Percentiles rank a stretch among this genome's conserved stretches.
phyloP scores from a whole-genome alignment of 2,888 invertebrate genomes.

The Argyresthia albistria region DNA sequence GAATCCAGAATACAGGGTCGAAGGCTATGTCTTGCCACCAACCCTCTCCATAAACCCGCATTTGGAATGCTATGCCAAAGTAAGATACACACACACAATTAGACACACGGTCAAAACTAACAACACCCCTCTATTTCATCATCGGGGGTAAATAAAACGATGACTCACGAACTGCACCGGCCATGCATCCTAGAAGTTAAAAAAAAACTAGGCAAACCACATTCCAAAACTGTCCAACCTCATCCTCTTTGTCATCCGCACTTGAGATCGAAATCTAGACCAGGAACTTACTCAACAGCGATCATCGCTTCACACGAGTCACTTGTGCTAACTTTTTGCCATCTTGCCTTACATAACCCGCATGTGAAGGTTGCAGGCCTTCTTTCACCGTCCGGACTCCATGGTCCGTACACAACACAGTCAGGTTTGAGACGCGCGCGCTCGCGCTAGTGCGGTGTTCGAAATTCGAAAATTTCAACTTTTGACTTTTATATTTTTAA shows the following conservation, averaged over 20 bases:
- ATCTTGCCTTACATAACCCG: not conserved
- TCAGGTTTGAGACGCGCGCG: slow-evolving; percentile 49
- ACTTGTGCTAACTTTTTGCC: not conserved
- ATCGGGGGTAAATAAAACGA: no score
- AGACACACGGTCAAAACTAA: no score
- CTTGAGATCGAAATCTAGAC: slow-evolving; percentile 2
- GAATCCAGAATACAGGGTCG: no score
- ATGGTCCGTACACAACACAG: slow-evolving; percentile 32
- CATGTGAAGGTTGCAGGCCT: slow-evolving; percentile 59
- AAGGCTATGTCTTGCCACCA: no score
- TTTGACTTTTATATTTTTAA: slow-evolving; percentile 30
- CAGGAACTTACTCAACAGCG: slow-evolving; percentile 4
- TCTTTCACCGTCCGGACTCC: slow-evolving; percentile 29
- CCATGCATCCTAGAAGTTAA: not conserved
- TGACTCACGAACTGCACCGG: not conserved
- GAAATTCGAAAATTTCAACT: slow-evolving; percentile 12
- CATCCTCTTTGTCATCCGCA: not conserved
- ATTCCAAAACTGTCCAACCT: not conserved
- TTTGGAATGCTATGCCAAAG: no score
- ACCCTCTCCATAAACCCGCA: no score
- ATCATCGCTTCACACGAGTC: not conserved
- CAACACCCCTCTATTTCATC: no score
- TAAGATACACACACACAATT: no score
- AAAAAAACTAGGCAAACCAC: not conserved
- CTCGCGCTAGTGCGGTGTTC: slow-evolving; percentile 58